Conservation (phyloP, 1,140 invertebrate species). For the Sycophaga agraensis region DNA sequence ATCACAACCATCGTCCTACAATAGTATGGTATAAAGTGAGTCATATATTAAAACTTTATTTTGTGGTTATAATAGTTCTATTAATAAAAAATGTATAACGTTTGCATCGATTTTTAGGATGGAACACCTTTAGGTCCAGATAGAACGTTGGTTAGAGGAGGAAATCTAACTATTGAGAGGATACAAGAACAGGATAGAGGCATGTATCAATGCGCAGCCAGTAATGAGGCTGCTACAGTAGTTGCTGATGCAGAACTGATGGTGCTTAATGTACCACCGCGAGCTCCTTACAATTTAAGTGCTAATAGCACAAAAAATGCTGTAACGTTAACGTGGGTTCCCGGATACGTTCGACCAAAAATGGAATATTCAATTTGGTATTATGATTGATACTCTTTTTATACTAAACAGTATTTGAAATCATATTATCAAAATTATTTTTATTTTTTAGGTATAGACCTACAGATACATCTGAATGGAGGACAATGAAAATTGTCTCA, state of each 20-base stretch:
- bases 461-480: constrained; percentile 74
- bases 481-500: constrained; percentile 68
- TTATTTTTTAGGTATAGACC: constrained; percentile 63
- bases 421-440: too few relatives aligned
- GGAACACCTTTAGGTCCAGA: constrained; percentile 70
- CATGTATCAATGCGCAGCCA: constrained; percentile 86
- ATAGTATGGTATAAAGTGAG: constrained; percentile 86
- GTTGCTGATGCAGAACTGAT: constrained; percentile 84
- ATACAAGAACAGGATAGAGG: constrained; percentile 87
- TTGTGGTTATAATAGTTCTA: not conserved
- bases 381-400: too few relatives aligned
- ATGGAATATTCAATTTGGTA: constrained; percentile 85
- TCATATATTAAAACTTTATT: not conserved
- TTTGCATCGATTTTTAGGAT: constrained; percentile 63
- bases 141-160: constrained; percentile 70
- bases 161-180: constrained; percentile 83
- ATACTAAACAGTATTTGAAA: too few relatives aligned
- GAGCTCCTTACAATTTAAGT: constrained; percentile 88
- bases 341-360: constrained; percentile 79
- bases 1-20: constrained; percentile 72
- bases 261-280: constrained; percentile 82
- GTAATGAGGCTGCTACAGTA: constrained; percentile 90
- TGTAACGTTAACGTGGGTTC: constrained; percentile 83
- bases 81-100: not conserved
- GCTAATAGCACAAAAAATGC: constrained; percentile 74